These are phyloP conservation scores for Eudemis profundana DNA, from an alignment of 2,888 invertebrate species.

Conservation along the genomic window DNA sequence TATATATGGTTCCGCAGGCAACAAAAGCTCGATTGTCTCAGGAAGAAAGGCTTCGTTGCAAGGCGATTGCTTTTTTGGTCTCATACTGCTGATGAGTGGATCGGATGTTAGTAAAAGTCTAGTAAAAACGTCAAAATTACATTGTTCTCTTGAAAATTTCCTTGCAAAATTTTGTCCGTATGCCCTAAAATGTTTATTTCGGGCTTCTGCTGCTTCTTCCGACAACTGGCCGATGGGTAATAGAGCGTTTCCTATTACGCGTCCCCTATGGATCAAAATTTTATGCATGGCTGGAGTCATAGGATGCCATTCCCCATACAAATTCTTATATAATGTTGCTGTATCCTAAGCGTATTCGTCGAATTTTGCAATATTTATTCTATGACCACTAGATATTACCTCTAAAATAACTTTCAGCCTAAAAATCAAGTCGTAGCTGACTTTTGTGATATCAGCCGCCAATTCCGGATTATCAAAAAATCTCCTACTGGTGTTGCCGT, in stretches of 20 bases:
- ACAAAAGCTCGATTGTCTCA: too few relatives aligned
- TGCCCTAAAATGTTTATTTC: background rate
- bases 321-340: constrained; percentile 51
- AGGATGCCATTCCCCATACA: constrained; percentile 48
- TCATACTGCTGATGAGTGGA: background rate
- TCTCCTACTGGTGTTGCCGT: constrained; percentile 35
- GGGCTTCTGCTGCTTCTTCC: constrained; percentile 51
- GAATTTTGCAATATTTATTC: constrained; percentile 35
- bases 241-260: constrained; percentile 51
- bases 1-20: background rate
- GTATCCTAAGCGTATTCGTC: constrained; percentile 46
- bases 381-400: constrained; percentile 46
- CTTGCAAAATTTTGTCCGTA: background rate
- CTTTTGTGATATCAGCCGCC: constrained; percentile 49
- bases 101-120: constrained; percentile 2
- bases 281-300: constrained; percentile 59
- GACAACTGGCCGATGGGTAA: constrained; percentile 56
- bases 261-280: constrained; percentile 54
- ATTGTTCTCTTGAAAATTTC: background rate
- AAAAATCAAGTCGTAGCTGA: constrained; percentile 45
- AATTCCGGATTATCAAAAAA: constrained; percentile 41
- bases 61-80: too few relatives aligned
- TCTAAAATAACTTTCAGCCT: constrained; percentile 53
- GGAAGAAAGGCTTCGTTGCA: too few relatives aligned
- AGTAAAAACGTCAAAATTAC: background rate